Base-by-base conservation (phyloP, 2,797 vertebrate species). In the Pogoniulus pusillus region DNA sequence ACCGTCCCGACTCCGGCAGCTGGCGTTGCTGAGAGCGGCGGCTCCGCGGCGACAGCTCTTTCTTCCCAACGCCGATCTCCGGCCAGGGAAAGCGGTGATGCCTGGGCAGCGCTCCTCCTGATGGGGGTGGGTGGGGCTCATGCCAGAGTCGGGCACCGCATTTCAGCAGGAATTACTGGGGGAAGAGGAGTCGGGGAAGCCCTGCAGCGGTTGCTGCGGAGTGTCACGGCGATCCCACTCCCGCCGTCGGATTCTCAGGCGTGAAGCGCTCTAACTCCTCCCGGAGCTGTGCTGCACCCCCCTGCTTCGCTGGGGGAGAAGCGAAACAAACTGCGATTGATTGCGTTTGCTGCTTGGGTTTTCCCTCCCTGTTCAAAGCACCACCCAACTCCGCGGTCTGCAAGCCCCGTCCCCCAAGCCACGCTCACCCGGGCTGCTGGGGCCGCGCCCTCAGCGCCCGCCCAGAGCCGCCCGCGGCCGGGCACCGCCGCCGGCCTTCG, bases 121-220 rank as follows among this genome's bases (percentile, higher is more conserved):
- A 4, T 34, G 49, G 26, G 37, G 39, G 47, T 7, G 19, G 49
- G 24, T 53, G 43, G n/a, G 51, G 27, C 73, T 95, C 93, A 95
- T 94, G 84, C 89, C 94, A 60, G 74, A 69, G 70, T 55, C 71
- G 55, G 66, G 59, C 89, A 27, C 87, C 74, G 55, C 94, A 83
- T 86, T 11, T 39, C 94, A 41, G 63, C 81, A 1, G n/a, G 37
- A 30, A 30, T 6, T 4, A 27, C 90, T 71, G 73, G 1, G 53
- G 53, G 43, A 13, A 80, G 14, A 75, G 27, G 34, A 19, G 53
- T 24, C 10, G 45, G 82, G 37, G 19, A 22, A 72, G 34, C 79
- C 70, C 78, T 73, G 26, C 65, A 70, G 58, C 84, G 2, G 94
- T 89, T 37, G 68, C 59, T 34, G n/a, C 54, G 1, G 77, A 49